Evolutionary conservation across 2,888 invertebrate genomes (phyloP), one percentile per base, ranked within the genome.

Genomic region (Kryphioiulus occultus): DNA sequence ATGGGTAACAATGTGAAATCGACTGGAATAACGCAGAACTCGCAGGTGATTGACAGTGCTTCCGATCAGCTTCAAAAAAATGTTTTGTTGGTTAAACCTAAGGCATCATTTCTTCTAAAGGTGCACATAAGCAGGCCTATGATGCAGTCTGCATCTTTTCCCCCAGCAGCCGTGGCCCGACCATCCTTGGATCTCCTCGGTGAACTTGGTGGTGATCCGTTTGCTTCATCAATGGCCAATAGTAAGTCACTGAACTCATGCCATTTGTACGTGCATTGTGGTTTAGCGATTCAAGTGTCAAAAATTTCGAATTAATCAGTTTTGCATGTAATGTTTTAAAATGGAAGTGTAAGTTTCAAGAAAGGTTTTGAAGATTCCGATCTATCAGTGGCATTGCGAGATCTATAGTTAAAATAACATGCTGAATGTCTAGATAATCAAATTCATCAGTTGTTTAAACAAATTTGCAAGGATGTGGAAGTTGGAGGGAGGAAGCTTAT

Each of bases 121-220:
- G 30, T 26, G 30, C 32, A 78, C 39, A 26, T 85, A 17, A 86
- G 15, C 22, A 85, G 87, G 39, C 87, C 87, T 15, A 78, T 87
- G 35, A 87, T 87, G 87, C 87, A 84, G 59, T 87, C 87, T 26
- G 87, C 85, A 26, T 87, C 87, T 15, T 87, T 87, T 87, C 87
- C 87, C 47, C 87, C 87, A 19, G 30, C 85, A 9, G 30, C 32
- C 30, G 30, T 47, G 44, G n/a, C 82, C 2, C 84, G 78, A 26
- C 85, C 88, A 47, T 89, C 89, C 32, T 87, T 89, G 87, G 92
- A 92, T 90, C 89, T 92, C 26, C 89, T 92, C 15, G 91, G 91
- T 30, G 92, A 92, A 87, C 90, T 92, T 26, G 91, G 91, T 9
- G 91, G 91, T 17, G 92, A 92, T 88, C 92, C 92, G 0, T 91